Percentiles rank a stretch among this genome's conserved stretches.
phyloP scores from a whole-genome alignment of 1,140 invertebrate genomes.

The Cotesia chilonis region DNA sequence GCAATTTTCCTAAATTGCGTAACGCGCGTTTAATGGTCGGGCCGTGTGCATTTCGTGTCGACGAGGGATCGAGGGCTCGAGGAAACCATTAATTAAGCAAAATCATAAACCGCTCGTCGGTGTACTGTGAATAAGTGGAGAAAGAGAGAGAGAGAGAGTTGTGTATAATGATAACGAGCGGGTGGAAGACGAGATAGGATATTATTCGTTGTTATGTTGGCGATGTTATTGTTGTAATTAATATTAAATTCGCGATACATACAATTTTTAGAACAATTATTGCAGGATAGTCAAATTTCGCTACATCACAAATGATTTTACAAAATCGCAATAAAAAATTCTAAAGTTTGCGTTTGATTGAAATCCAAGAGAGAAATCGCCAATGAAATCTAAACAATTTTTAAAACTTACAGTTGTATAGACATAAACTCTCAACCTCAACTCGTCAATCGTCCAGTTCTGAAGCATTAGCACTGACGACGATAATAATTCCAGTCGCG shows the following conservation, averaged over 20 bases:
- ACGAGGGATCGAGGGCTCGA: slow-evolving; percentile 32
- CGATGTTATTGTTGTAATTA: too few species aligned
- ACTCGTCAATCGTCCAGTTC: slow-evolving; percentile 23
- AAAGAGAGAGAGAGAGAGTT: neutral
- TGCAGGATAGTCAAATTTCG: neutral
- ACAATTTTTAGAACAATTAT: neutral
- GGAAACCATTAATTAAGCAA: slow-evolving; percentile 40
- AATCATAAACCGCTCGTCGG: slow-evolving; percentile 37
- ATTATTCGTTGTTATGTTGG: too few species aligned
- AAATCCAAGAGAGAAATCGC: too few species aligned
- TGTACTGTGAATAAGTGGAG: too few species aligned
- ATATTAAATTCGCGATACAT: too few species aligned
- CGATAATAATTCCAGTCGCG: slow-evolving; percentile 40
- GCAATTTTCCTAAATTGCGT: slow-evolving; percentile 40
- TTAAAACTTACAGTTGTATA: too few species aligned
- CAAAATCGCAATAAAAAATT: too few species aligned
- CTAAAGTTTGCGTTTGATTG: too few species aligned
- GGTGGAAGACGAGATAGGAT: neutral
- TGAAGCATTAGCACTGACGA: neutral
- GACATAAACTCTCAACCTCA: neutral
- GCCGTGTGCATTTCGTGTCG: slow-evolving; percentile 19
- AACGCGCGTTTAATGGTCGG: slow-evolving; percentile 36
- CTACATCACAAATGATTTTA: too few species aligned
- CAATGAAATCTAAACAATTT: too few species aligned
- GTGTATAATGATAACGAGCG: slow-evolving; percentile 1